Percentiles rank a stretch among this genome's conserved stretches.
These are phyloP conservation scores for Lasioglossum zephyrum DNA, from an alignment of 2,888 invertebrate species.

Conservation along the genomic window DNA sequence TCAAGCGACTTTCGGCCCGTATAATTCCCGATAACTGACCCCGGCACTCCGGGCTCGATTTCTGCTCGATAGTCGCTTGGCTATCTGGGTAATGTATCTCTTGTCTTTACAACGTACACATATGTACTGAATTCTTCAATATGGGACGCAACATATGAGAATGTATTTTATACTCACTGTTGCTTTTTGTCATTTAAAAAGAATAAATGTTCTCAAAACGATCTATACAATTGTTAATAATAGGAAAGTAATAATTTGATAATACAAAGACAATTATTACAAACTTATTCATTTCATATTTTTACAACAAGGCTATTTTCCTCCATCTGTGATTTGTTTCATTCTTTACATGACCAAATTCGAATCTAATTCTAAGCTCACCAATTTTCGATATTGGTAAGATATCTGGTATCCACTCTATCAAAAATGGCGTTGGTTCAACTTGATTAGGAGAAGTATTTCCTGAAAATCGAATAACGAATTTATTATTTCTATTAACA, in stretches of 20 bases:
- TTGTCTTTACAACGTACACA: conserved; percentile 14
- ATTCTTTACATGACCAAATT: conserved; percentile 88
- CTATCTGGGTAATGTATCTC: background rate
- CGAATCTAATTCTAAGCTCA: conserved; percentile 89
- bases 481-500: background rate
- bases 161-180: background rate
- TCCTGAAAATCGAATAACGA: conserved; percentile 56
- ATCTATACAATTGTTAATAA: conserved; percentile 31
- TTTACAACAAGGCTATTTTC: conserved; percentile 76
- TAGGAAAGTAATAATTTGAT: conserved; percentile 59
- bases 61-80: too few relatives aligned
- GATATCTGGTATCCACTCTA: conserved; percentile 92
- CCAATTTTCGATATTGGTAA: conserved; percentile 89
- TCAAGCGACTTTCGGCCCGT: too few relatives aligned
- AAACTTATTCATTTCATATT: conserved; percentile 63
- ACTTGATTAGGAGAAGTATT: conserved; percentile 85
- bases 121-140: conserved; percentile 14
- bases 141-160: conserved; percentile 13
- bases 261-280: conserved; percentile 44
- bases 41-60: too few relatives aligned
- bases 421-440: conserved; percentile 88
- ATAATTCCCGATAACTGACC: too few relatives aligned
- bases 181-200: background rate
- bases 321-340: conserved; percentile 81
- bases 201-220: conserved; percentile 25